Evolutionary conservation across 1,140 invertebrate species (phyloP).

Genomic region (Platyura marginata): DNA sequence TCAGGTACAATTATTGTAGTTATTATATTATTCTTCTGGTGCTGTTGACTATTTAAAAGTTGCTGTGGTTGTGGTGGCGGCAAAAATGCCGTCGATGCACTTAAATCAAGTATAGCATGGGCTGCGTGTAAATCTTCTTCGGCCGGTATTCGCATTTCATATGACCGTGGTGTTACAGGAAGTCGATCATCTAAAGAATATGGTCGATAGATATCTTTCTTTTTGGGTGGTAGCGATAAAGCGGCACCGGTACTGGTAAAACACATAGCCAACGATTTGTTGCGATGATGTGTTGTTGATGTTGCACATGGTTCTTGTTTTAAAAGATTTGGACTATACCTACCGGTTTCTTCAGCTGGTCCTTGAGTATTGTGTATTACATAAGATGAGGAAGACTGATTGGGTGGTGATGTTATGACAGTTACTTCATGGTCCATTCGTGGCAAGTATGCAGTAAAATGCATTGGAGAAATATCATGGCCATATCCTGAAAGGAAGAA

Average conservation of each 20-base stretch:
- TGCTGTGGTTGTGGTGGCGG: conserved; percentile 29
- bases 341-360: conserved; percentile 4
- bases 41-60: conserved; percentile 14
- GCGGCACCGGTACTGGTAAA: conserved; percentile 66
- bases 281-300: conserved; percentile 27
- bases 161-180: conserved; percentile 10
- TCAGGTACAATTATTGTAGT: conserved; percentile 4
- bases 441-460: conserved; percentile 40
- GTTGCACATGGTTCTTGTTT: conserved; percentile 8
- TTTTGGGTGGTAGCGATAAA: conserved; percentile 63
- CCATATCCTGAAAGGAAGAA: conserved; percentile 29
- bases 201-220: conserved; percentile 73
- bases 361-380: not conserved
- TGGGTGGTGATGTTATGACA: conserved; percentile 22
- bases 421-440: conserved; percentile 30
- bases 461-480: conserved; percentile 37
- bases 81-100: conserved; percentile 58
- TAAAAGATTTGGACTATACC: conserved; percentile 3
- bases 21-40: conserved; percentile 10
- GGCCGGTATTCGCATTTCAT: conserved; percentile 38
- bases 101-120: conserved; percentile 70
- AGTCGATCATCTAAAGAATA: conserved; percentile 56
- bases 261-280: conserved; percentile 55
- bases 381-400: conserved; percentile 8
- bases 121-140: conserved; percentile 68